A percentile compares a stretch with the other conserved stretches of the same genome.
These are phyloP conservation scores for Coracopsis vasa DNA, from an alignment of 2,113 vertebrate genomes.

Conservation along the genomic window DNA sequence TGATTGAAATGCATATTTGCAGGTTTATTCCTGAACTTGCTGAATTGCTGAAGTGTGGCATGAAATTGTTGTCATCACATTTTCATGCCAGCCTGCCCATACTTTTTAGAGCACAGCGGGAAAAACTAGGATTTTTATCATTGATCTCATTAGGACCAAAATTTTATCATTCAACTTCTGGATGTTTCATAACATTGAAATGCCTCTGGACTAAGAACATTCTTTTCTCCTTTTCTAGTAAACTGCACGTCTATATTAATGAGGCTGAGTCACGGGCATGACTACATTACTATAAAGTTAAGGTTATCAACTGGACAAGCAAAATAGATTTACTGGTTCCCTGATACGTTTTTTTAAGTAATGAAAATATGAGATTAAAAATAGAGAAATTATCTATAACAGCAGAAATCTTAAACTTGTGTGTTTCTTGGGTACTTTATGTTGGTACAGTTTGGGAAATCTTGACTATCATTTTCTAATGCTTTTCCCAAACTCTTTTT, in stretches of 20 bases:
- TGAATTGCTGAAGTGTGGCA: background rate
- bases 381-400: background rate
- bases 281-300: background rate
- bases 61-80: accelerated
- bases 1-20: background rate
- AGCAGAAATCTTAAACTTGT: background rate
- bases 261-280: background rate
- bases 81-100: background rate
- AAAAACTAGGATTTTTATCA: background rate
- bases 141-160: background rate
- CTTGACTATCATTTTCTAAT: background rate
- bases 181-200: background rate
- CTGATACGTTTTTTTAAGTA: background rate
- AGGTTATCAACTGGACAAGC: background rate
- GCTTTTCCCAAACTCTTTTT: background rate
- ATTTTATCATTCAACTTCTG: background rate
- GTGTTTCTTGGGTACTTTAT: background rate
- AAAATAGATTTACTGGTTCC: background rate
- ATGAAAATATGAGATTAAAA: background rate
- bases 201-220: background rate
- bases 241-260: background rate
- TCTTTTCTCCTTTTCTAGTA: background rate
- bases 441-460: background rate
- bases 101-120: accelerated
- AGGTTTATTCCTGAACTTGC: background rate